Evolutionary conservation across 2,797 vertebrate genomes (phyloP).

Genomic region (Danionella dracula): DNA sequence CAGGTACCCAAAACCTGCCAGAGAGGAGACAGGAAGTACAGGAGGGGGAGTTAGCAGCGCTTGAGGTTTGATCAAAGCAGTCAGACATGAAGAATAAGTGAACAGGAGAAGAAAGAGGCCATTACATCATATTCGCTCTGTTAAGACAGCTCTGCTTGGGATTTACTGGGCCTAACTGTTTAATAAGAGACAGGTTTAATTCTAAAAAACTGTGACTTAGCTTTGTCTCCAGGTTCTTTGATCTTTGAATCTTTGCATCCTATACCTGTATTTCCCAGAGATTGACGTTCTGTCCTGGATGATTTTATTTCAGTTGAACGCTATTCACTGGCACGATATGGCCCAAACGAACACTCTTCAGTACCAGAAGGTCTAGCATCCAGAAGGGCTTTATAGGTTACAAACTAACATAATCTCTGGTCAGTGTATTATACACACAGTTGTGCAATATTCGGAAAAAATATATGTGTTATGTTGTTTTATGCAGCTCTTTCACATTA

Average conservation of each 20-base stretch:
- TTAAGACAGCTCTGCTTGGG: slow-evolving; percentile 53
- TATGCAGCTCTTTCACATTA: no score
- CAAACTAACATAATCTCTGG: background rate
- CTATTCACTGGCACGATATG: background rate
- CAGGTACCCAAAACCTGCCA: slow-evolving; percentile 94
- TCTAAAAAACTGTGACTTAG: slow-evolving; percentile 53
- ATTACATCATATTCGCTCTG: slow-evolving; percentile 55
- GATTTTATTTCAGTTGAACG: background rate
- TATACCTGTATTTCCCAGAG: slow-evolving; percentile 35
- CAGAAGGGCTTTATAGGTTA: background rate
- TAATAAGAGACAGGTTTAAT: slow-evolving; percentile 68
- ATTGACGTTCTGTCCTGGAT: slow-evolving; percentile 7
- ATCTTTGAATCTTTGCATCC: slow-evolving; percentile 55
- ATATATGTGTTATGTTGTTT: no score
- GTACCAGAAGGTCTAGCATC: background rate
- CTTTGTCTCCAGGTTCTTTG: slow-evolving; percentile 46
- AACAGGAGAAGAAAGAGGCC: slow-evolving; percentile 38
- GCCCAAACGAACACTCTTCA: background rate
- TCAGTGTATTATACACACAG: background rate
- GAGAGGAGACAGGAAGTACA: slow-evolving; percentile 63
- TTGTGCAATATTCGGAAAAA: no score
- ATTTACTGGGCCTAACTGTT: slow-evolving; percentile 54
- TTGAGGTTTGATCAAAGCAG: slow-evolving; percentile 57
- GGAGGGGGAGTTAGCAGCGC: slow-evolving; percentile 44
- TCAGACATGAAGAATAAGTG: slow-evolving; percentile 17